Evolutionary conservation across 2,888 invertebrate genomes (phyloP).

Genomic region (Scrobipalpa atriplicella): DNA sequence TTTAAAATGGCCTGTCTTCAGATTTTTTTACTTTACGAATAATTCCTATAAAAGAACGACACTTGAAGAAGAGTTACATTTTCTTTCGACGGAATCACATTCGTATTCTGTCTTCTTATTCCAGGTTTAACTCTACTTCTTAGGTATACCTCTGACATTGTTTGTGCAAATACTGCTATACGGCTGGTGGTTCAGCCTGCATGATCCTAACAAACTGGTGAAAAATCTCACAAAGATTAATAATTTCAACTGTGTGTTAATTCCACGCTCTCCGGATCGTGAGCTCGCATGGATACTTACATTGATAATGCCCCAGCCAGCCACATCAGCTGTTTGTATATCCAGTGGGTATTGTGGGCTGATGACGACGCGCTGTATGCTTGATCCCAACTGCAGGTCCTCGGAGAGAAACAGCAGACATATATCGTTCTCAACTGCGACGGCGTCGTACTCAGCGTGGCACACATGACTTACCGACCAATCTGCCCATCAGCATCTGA

Average conservation of each 20-base stretch:
- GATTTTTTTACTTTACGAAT: too few relatives aligned
- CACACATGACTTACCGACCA: not conserved
- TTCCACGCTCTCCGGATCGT: not conserved
- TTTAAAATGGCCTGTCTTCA: too few relatives aligned
- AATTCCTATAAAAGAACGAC: too few relatives aligned
- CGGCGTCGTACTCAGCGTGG: not conserved
- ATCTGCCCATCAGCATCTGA: not conserved
- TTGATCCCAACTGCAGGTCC: not conserved
- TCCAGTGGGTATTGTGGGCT: not conserved
- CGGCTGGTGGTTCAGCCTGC: too few relatives aligned
- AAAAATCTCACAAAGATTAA: not conserved
- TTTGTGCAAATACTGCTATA: too few relatives aligned
- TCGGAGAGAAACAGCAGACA: not conserved
- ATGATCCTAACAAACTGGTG: too few relatives aligned
- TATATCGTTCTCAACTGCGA: not conserved
- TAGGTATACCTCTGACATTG: too few relatives aligned
- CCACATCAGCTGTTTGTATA: not conserved
- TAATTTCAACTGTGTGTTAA: too few relatives aligned
- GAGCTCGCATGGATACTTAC: not conserved
- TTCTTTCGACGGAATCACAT: too few relatives aligned
- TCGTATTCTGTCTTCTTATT: too few relatives aligned
- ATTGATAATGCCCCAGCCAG: not conserved
- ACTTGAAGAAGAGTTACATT: too few relatives aligned
- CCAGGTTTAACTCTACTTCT: too few relatives aligned
- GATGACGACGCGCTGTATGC: not conserved